Evolutionary conservation across 1,140 invertebrate species (phyloP).

Genomic region (Drosophila bifasciata): DNA sequence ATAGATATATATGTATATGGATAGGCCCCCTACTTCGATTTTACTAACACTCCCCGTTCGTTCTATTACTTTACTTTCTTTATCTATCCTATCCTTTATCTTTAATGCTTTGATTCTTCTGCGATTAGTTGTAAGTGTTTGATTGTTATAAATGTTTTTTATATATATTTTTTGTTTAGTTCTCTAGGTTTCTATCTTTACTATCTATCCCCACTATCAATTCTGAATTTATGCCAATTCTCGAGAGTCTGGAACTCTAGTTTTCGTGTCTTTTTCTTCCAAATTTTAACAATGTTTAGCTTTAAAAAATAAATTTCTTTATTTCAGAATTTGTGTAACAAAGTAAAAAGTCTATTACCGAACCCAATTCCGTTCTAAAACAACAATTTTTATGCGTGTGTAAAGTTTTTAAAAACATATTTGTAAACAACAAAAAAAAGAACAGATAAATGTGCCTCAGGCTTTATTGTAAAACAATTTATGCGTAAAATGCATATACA

Average conservation of each 20-base stretch:
- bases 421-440: slow-evolving; percentile 33
- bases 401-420: slow-evolving; percentile 25
- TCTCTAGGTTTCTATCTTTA: slow-evolving; percentile 19
- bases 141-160: slow-evolving; percentile 77
- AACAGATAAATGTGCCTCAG: slow-evolving; percentile 79
- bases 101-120: slow-evolving; percentile 39
- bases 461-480: slow-evolving; percentile 81
- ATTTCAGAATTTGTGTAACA: slow-evolving; percentile 68
- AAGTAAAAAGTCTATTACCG: slow-evolving; percentile 54
- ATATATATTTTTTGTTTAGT: slow-evolving; percentile 43
- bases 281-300: slow-evolving; percentile 54
- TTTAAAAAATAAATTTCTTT: slow-evolving; percentile 59
- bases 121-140: slow-evolving; percentile 72
- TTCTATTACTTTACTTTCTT: slow-evolving; percentile 5
- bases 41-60: slow-evolving; percentile 45
- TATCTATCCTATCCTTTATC: slow-evolving; percentile 20
- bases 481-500: slow-evolving; percentile 31
- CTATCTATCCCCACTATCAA: slow-evolving; percentile 20
- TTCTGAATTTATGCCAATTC: slow-evolving; percentile 19
- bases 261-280: slow-evolving; percentile 38
- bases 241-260: slow-evolving; percentile 33
- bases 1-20: background rate
- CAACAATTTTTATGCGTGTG: slow-evolving; percentile 3
- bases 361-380: slow-evolving; percentile 39
- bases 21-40: slow-evolving; percentile 29